A percentile compares a stretch with the other conserved stretches of the same genome.
These are phyloP conservation scores for Anomalospiza imberbis DNA, from an alignment of 2,797 vertebrate species.

Conservation along the genomic window DNA sequence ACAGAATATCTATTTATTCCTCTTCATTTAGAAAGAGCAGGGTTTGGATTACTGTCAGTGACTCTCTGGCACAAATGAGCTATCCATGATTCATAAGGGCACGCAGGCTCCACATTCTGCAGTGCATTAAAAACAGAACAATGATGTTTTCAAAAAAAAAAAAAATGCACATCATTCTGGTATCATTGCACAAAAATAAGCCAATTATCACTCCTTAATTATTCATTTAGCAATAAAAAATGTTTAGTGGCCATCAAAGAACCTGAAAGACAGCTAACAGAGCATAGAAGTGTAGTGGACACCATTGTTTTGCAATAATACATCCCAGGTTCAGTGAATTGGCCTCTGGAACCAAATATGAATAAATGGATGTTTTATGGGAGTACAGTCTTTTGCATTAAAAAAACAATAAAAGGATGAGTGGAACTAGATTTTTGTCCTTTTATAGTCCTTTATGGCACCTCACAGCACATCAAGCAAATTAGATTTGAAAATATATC, in stretches of 20 bases:
- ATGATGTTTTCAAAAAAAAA: conserved; percentile 6
- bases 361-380: not conserved
- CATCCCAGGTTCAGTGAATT: not conserved
- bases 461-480: not conserved
- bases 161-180: not conserved
- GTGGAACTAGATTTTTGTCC: not conserved
- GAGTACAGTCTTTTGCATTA: not conserved
- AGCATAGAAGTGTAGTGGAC: not conserved
- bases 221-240: conserved; percentile 57
- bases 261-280: not conserved
- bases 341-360: not conserved
- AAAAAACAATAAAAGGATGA: not conserved
- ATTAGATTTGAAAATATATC: not conserved
- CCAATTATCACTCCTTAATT: conserved; percentile 63
- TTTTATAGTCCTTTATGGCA: not conserved
- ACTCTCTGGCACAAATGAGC: conserved; percentile 6
- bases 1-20: conserved; percentile 20
- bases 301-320: not conserved
- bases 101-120: not conserved
- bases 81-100: conserved; percentile 25
- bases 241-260: not conserved
- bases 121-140: conserved; percentile 31
- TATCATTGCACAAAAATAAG: conserved; percentile 35
- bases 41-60: not conserved
- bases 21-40: conserved; percentile 16